Evolutionary conservation across 2,888 invertebrate genomes (phyloP), one percentile per base, ranked within the genome.

Genomic region (Dynastes maya): DNA sequence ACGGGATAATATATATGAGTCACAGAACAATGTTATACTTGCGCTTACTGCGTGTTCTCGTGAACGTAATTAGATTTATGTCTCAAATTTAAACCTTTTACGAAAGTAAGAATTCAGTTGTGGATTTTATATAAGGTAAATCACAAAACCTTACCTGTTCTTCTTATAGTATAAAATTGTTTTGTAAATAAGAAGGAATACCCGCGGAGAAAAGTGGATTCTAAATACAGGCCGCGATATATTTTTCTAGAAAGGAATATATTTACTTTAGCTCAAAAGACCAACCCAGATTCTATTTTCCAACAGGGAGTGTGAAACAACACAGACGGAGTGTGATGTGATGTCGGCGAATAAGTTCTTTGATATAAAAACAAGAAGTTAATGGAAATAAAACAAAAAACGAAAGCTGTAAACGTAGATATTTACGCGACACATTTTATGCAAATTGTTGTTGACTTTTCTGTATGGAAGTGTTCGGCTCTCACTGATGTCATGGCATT

Each of bases 381-480:
- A 78, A 78, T 78, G 78, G 78, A 78, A 72, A 78, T 78, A 78
- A 78, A 78, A 78, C 78, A 78, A 78, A 27, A 45, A 61, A 49
- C 27, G 61, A 27, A 45, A 45, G 61, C n/a, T 74, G n/a, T 58
- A 71, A 61, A 49, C 45, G 55, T 49, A 74, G 45, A 61, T 61
- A 61, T 74, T 74, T 63, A 61, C 16, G 40, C 32, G 16, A 61
- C 61, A 58, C 11, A 5, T 63, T 55, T 74, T 74, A 74, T 58
- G 72, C 61, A 74, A 74, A 74, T 74, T 61, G 58, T 45, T 74
- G 72, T 74, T 74, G 45, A 61, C 63, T 61, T 68, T 68, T 68
- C 68, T 51, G n/a, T 51, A 68, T 27, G 2, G 16, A 45, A n/a
- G 29, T 8, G 51, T 29, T 53, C 13, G 6, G 13, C 51, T 22